Evolutionary conservation across 2,888 invertebrate genomes (phyloP), one percentile per base, ranked within the genome.

Genomic region (Thyatira batis): DNA sequence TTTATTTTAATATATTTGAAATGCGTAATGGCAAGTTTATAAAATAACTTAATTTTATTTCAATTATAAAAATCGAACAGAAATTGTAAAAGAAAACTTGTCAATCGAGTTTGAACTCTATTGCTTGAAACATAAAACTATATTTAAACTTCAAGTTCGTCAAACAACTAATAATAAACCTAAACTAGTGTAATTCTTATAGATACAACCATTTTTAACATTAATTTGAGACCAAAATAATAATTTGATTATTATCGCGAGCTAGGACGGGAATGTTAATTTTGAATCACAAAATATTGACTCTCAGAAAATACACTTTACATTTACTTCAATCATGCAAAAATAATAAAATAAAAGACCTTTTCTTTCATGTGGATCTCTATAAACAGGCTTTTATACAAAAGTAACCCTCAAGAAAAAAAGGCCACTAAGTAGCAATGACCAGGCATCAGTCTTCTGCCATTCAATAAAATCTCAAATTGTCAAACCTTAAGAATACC

Each of bases 181-280:
- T 55, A 55, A 27, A 49, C 72, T 83, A 84, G 78, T 82, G 84
- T 85, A 85, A 85, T 84, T 83, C 71, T 61, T 66, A 54, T 75
- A 69, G 54, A 66, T 61, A 83, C 78, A 84, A 84, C 79, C 77
- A 72, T 75, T 65, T 70, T 61, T 68, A 74, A 71, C 69, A 64
- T 72, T 69, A 76, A 62, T 80, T 76, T 86, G 83, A 87, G 84
- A 87, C 86, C 87, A 82, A 67, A 76, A 78, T 71, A 78, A 77
- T 78, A 76, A 76, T 53, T 74, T 74, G 73, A 76, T 69, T 72
- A 72, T 67, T 54, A 56, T 67, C 57, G 54, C 71, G 69, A 68
- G 73, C 74, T 69, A 67, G 76, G 75, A 81, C 67, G 71, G 88
- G 87, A 88, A 87, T 88, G 88, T 84, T 61, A 80, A 82, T 82